phyloP scores from a whole-genome alignment of 2,888 invertebrate species.

The Ichneumon xanthorius region DNA sequence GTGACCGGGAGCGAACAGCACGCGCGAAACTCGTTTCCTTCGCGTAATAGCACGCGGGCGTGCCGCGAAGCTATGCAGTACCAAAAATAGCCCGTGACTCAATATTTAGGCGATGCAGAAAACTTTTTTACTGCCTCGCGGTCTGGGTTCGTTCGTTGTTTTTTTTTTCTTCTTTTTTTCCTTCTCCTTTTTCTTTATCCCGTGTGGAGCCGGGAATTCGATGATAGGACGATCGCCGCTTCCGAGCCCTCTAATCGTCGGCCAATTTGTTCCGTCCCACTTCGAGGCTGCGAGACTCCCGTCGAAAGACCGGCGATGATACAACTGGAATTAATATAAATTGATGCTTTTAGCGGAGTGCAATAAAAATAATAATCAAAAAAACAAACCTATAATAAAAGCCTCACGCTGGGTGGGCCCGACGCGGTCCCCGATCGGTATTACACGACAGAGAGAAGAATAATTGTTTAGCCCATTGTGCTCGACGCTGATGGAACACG shows the following conservation, averaged over 20 bases:
- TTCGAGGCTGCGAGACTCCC: conserved; percentile 9
- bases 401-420: conserved; percentile 26
- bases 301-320: neutral
- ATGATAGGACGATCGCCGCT: conserved; percentile 4
- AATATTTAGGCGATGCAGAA: conserved; percentile 75
- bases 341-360: conserved; percentile 36
- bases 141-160: conserved; percentile 2
- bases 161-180: conserved; percentile 34
- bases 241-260: conserved; percentile 17
- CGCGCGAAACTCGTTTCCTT: conserved; percentile 62
- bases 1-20: conserved; percentile 36
- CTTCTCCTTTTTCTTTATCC: neutral
- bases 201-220: neutral
- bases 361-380: neutral
- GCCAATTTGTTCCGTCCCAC: conserved; percentile 28
- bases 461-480: conserved; percentile 48
- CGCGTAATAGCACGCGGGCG: conserved; percentile 27
- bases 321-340: conserved; percentile 34
- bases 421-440: conserved; percentile 14
- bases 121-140: conserved; percentile 17
- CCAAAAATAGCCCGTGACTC: conserved; percentile 79
- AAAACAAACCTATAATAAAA: neutral
- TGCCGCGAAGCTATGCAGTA: conserved; percentile 50
- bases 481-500: conserved; percentile 35
- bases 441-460: conserved; percentile 30